Base-by-base conservation (phyloP, 2,888 invertebrate species). In the Molorchus minor region DNA sequence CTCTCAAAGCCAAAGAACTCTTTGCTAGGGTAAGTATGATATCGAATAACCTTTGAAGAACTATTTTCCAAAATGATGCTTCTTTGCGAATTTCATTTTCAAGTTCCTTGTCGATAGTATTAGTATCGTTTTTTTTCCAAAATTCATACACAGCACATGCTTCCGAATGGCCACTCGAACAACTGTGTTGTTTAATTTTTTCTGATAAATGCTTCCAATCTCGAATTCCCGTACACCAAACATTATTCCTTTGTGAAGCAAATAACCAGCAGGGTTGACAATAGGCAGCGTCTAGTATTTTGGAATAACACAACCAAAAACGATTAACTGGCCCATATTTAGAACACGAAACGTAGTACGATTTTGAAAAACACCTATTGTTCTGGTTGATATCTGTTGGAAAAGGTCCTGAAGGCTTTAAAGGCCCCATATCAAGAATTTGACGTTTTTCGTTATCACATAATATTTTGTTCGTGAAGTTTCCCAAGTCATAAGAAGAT, bases 81-180 rank as follows among this genome's bases (percentile, higher is more conserved):
- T 64, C 57, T 45, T 53, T 54, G 15, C 45, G 20, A 36, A 60
- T 61, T 52, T 56, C 35, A 29, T 65, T 54, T 56, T 64, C 63
- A 20, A 43, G 49, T 13, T 47, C 61, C 30, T 55, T 58, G 46
- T 69, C 62, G 15, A 69, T 45, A 15, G 58, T 58, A 29, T 58
- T 10, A 45, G n/a, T n/a, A n/a, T n/a, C n/a, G n/a, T 64, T 58
- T 58, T 63, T 71, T 62, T 59, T 58, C 62, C 68, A 70, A 10
- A 43, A 33, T 52, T 65, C 65, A 47, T 68, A 66, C 13, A 66
- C 45, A 49, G 60, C 58, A 59, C 67, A 66, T 52, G 67, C 64
- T 43, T 65, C 56, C 21, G 41, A 13, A 49, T 57, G 54, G 30
- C 29, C 30, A 45, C 46, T 25, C 16, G 53, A 58, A 30, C 16